Base-by-base conservation (phyloP, 2,888 invertebrate genomes). In the Sinopyrophorus schimmeli region DNA sequence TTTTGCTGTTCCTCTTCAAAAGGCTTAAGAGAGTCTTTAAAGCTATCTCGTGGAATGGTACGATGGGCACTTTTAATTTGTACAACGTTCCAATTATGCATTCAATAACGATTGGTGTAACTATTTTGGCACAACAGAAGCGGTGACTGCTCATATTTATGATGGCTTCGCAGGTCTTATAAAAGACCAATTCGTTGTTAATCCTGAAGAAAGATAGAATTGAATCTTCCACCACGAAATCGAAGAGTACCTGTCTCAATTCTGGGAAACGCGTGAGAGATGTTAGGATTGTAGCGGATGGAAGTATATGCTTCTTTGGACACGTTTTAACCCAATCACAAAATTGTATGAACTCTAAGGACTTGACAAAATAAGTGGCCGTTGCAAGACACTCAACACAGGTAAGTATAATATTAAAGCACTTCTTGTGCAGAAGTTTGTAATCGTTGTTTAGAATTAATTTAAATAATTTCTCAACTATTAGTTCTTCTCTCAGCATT, bases 201-300 rank as follows among this genome's bases (percentile, higher is more conserved):
- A 30, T 46, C n/a, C 49, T 28, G 9, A 53, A 53, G 12, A 49
- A 44, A 1, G 46, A 49, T n/a, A 53, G 18, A n/a, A 53, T 23
- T 2, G 34, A 31, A 15, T 53, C 49, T 38, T 53, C 53, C 2
- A 49, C 24, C 1, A 41, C 23, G 11, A 49, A 53, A 37, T 53
- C 49, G 27, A 49, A 53, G 2, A 53, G 30, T 2, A 49, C 9
- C 17, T 53, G 46, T 2, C 23, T 24, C 7, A 47, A 30, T 18
- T 38, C 30, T 3, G 12, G 9, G 3, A 17, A 10, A 6, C 27
- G 12, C 1, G 47, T 42, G n/a, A 52, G 32, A 2, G 28, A 11
- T 6, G 34, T 28, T 16, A 47, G 20, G 16, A 52, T 52, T 3
- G 38, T 37, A 14, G 39, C 34, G 2, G 39, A 16, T 10, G 37